A percentile compares a stretch with the other conserved stretches of the same genome.
Conservation (phyloP, 2,797 vertebrate genomes). For the Halcyon leucocephala region DNA sequence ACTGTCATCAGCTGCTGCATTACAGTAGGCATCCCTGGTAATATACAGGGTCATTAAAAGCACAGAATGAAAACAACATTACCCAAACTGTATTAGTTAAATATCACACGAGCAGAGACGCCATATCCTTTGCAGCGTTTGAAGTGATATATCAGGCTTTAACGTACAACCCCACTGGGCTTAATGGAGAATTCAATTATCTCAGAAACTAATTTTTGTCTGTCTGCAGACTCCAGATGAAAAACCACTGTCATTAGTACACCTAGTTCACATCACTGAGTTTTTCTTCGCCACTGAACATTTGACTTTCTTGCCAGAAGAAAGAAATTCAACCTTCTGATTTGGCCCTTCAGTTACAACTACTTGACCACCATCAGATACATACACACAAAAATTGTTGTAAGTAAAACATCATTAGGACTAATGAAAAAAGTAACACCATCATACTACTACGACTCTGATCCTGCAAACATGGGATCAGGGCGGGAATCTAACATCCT, state of each 20-base stretch:
- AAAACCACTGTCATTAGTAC: constrained; percentile 38
- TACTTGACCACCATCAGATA: background rate
- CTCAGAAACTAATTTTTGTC: constrained; percentile 47
- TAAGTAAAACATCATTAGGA: background rate
- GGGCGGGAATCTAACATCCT: background rate
- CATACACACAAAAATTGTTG: background rate
- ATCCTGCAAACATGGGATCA: background rate
- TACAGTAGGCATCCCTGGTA: background rate
- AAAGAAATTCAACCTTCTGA: background rate
- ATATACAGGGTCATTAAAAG: background rate
- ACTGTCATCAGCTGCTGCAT: background rate
- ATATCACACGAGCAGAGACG: accelerated
- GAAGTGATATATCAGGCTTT: constrained; percentile 4
- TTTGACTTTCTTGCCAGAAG: background rate
- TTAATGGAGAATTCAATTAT: constrained; percentile 46
- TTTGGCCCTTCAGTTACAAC: background rate
- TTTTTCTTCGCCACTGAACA: background rate
- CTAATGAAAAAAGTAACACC: background rate
- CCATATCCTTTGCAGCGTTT: background rate
- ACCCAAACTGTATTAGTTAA: background rate
- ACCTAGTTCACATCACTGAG: background rate
- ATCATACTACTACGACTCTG: background rate
- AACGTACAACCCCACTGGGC: background rate
- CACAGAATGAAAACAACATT: background rate
- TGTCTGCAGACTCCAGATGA: constrained; percentile 42